Evolutionary conservation across 2,797 vertebrate genomes (phyloP), one percentile per base, ranked within the genome.

Genomic region (Sebastes variabilis): DNA sequence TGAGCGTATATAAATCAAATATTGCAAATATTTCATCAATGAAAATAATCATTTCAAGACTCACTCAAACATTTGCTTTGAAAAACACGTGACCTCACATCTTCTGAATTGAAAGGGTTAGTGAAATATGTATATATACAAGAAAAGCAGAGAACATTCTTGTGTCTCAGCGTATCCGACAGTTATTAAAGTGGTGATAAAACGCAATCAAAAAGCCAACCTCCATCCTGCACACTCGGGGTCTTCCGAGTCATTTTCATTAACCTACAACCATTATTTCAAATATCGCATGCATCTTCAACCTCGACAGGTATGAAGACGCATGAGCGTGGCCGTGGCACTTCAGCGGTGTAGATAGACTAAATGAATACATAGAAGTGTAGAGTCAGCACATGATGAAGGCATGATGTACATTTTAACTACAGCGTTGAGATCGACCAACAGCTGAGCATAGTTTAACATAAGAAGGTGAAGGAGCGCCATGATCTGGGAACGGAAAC

Each of bases 191-290:
- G 77, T 70, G 80, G 87, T 84, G 81, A 93, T 92, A 76, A 90
- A 92, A 86, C 84, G 85, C 87, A 94, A 92, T 93, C 89, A 93
- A 89, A 93, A 89, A 85, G 82, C 87, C 72, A 83, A 55, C 86
- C 89, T 85, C 82, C 54, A 74, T 92, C 83, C 85, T 84, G 84
- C 86, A 91, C 66, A 75, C 84, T 88, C 92, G 90, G 90, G 90
- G 89, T 93, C 92, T 86, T 90, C 81, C 27, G 81, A 89, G 90
- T 93, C 91, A 92, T 94, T 94, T 93, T 95, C 91, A 95, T 95
- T 94, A 95, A 87, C 89, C 86, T 71, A 74, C 82, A 81, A 83
- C 88, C 93, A 95, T 95, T 94, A 94, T 93, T 95, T 92, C 83
- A 91, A 87, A 87, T 92, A 94, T 93, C 7, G 5, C 69, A 72